Base-by-base conservation (phyloP, 2,888 invertebrate genomes). In the Acrobasis consociella region DNA sequence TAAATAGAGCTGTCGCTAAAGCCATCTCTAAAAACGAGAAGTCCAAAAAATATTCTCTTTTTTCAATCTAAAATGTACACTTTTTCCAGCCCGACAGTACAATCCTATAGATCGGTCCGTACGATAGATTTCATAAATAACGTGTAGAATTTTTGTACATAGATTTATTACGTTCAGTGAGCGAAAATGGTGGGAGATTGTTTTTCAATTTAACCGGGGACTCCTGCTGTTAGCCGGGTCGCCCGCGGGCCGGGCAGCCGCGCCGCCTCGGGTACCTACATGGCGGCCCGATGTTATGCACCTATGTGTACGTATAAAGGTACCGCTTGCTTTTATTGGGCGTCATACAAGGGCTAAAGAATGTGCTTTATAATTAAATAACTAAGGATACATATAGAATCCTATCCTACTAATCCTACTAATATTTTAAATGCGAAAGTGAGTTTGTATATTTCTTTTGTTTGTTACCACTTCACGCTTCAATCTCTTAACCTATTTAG, bases 121-220 rank as follows among this genome's bases (percentile, higher is more conserved):
- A 75, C 78, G 85, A 90, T 91, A 90, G 86, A 89, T 91, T 92
- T 91, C 86, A 92, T 90, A 91, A 92, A 92, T 91, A 91, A 87
- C 85, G 88, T 87, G 91, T 90, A 89, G 87, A 89, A 91, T 91
- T 91, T 91, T 90, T 91, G 90, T 92, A 92, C 92, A 91, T 92
- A 92, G 92, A 92, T 92, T 92, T 92, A 92, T 92, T 91, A 91
- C 89, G 86, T 86, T 88, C 88, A 87, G 85, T 86, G 86, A 86
- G 90, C 89, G 90, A 92, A 92, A 93, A 91, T 92, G 89, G 90
- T 87, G 88, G 91, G 91, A 91, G 93, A 91, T 92, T 91, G 92
- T 93, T 93, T 93, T 93, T 93, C 93, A 93, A 93, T 93, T 93
- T 91, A 87, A 89, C 87, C 80, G 83, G 79, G 92, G 80, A 76